Base-by-base conservation (phyloP, 2,888 invertebrate genomes). In the Campoplex capitator region DNA sequence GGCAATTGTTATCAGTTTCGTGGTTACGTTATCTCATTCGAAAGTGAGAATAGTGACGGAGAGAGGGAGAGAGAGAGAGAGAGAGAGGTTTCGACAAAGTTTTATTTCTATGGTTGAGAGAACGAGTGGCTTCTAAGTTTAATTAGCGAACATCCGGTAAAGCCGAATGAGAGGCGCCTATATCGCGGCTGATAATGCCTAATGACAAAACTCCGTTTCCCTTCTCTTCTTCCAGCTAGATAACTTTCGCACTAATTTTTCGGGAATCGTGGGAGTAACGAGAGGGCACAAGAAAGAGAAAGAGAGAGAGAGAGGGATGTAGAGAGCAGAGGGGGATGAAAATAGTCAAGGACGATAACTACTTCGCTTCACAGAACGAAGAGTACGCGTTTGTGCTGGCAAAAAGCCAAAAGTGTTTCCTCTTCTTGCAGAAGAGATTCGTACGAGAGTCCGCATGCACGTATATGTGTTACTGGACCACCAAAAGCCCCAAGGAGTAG, bases 381-480 rank as follows among this genome's bases (percentile, higher is more conserved):
- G 73, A 71, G 65, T 54, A 68, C 67, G 83, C 56, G 54, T 81
- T n/a, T 51, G 71, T 56, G 65, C 71, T 88, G 88, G 88, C 85
- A 45, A 76, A 7, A 23, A 42, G 78, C 87, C 85, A 88, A 80
- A 88, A 88, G 74, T 86, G 81, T 88, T 86, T 85, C 81, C 85
- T 79, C 84, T 58, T 62, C 62, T 58, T 45, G 65, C 45, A 65
- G 56, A 8, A 35, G 16, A 54, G 32, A 51, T 71, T 38, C 71
- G 82, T 56, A 38, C 45, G 54, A 74, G 73, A 70, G 23, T 82
- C 74, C 45, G 56, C 48, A n/a, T 65, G 42, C 71, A 74, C 54
- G 11, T 32, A 32, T 23, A 82, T 32, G 32, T 11, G 32, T 4
- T 56, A 38, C 65, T 54, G 76, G 68, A 65, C 58, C 51, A 23